Conservation (phyloP, 2,113 vertebrate species). For the cattle (Bos taurus) region DNA sequence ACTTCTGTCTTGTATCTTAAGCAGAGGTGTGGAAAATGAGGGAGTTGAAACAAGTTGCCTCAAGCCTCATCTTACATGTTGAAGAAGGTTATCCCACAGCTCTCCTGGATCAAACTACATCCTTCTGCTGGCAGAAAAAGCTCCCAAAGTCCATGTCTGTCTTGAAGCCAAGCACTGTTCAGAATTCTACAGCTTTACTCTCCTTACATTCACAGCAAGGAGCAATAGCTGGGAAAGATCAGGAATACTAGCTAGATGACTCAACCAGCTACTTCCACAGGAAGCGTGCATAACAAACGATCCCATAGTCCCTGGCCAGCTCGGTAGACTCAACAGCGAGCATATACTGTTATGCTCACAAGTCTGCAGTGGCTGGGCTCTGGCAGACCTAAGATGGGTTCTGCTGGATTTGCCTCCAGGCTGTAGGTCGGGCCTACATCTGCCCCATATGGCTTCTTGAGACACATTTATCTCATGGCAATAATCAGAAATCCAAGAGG, state of each 20-base stretch:
- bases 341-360: background rate
- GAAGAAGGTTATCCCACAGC: background rate
- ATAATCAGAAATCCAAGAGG: background rate
- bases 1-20: background rate
- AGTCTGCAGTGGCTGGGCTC: background rate
- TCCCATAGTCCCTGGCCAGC: background rate
- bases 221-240: slow-evolving; percentile 4
- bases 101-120: background rate
- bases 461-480: background rate
- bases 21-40: background rate
- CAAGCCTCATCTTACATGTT: background rate
- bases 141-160: background rate
- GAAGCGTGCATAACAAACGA: background rate
- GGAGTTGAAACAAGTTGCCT: background rate
- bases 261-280: background rate
- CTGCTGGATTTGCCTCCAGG: background rate
- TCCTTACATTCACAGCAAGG: background rate
- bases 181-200: background rate
- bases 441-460: background rate
- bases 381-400: background rate
- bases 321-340: background rate
- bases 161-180: background rate
- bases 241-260: background rate
- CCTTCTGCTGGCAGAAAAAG: background rate
- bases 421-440: background rate